Evolutionary conservation across 2,113 vertebrate genomes (phyloP), one percentile per base, ranked within the genome.

Genomic region (Donacobius atricapilla): DNA sequence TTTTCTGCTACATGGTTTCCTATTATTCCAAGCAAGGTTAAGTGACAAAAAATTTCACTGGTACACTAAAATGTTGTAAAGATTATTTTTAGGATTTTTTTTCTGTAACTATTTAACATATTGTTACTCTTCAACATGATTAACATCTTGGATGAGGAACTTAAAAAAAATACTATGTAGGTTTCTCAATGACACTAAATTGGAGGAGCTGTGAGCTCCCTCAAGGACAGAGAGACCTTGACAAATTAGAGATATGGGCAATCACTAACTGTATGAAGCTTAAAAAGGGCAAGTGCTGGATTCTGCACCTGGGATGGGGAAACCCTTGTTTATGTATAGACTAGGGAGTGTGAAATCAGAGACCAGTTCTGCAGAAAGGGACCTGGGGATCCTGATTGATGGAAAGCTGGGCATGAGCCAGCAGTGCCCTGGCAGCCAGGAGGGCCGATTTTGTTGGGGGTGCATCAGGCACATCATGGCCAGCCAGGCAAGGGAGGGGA

Each of bases 381-480:
- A 25, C 10, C 15, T 45, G 28, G 33, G 15, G 7, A 9, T 82
- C 53, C 51, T 60, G 39, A 6, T 60, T 0, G 0, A 4, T 39
- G 28, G 28, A 3, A 68, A 6, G 6, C 9, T 53, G 28, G 30
- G 45, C 6, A 5, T 10, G 8, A 21, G 5, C 6, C 39, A 66
- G 33, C 9, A n/a, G 53, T 45, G 44, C 18, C 13, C 28, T 30
- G 60, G 27, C 60, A 42, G 39, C 37, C 69, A 82, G 45, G 23
- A 68, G n/a, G 28, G 7, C 4, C 60, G 51, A 1, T 2, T 2
- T 0, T 65, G 19, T 24, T 7, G 7, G 1, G 19, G 5, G 11
- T 1, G 7, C 37, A 58, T 51, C 28, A 44, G 23, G 51, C 4
- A 6, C 51, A 73, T 12, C 33, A 44, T 65, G 3, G 0, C 12